Evolutionary conservation across 2,797 vertebrate genomes (phyloP), one percentile per base, ranked within the genome.

Genomic region (Rhabdophis nuchalis): DNA sequence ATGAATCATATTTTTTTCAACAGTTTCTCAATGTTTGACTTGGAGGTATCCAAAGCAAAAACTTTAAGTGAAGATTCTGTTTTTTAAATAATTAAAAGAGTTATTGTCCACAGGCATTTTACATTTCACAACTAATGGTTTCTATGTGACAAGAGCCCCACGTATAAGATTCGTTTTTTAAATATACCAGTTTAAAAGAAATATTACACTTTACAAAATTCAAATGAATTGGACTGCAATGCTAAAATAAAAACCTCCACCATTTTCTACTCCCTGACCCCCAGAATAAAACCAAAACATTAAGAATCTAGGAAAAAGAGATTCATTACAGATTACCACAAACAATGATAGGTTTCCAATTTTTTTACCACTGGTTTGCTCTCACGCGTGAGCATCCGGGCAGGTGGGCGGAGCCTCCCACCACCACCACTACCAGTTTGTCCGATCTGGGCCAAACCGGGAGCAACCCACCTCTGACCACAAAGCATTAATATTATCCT

Each of bases 111-210:
- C 85, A 89, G 54, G 92, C 32, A 90, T 8, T 23, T 87, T 53
- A 72, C 9, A 29, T 92, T 94, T 53, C 54, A 87, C n/a, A 68
- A 53, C 46, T 93, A 46, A 87, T 92, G 29, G 90, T 36, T 20
- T 88, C 2, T 72, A 61, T 88, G 57, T 41, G 56, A 89, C 14
- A 89, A 57, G 57, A n/a, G 36, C 2, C 50, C 6, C 29, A 82
- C 2, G 36, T 25, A 36, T n/a, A 88, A 61, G n/a, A 89, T 86
- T 36, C 10, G n/a, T 12, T 4, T 41, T 86, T 90, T 29, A 52
- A 52, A 68, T 36, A 68, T 93, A 86, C 25, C 4, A 87, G 53
- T 36, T 72, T 10, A 0, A 92, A 32, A 29, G 10, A 57, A 16
- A 87, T 72, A n/a, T 68, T 86, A 88, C 52, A 41, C 50, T 54